These are phyloP conservation scores for Apteryx owenii DNA, from an alignment of 2,113 vertebrate genomes.

Conservation along the genomic window DNA sequence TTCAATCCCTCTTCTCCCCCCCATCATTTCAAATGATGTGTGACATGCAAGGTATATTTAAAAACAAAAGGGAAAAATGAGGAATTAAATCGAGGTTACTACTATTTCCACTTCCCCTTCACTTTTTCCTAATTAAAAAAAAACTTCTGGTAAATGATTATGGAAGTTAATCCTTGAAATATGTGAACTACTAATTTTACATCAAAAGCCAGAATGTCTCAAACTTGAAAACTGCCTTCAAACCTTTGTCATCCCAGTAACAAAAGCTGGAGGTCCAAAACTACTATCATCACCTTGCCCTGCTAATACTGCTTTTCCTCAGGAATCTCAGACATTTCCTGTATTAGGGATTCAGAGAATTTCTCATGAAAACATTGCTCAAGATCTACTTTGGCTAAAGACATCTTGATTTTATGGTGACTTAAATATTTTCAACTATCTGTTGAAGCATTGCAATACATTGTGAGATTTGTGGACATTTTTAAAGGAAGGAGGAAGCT, in stretches of 20 bases:
- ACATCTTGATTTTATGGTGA: neutral
- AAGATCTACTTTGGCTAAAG: slow-evolving; percentile 39
- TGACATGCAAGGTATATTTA: neutral
- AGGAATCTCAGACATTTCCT: slow-evolving; percentile 59
- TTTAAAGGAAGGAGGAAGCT: neutral
- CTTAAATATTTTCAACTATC: neutral
- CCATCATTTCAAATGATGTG: neutral
- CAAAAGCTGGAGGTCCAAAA: neutral
- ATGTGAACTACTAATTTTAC: neutral
- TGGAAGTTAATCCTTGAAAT: neutral
- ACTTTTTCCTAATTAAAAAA: neutral
- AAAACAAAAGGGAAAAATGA: neutral
- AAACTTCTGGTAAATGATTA: neutral
- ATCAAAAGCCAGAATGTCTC: neutral
- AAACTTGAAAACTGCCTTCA: neutral
- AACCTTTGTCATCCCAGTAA: neutral
- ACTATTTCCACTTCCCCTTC: neutral
- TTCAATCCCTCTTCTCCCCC: neutral
- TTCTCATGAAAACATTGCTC: slow-evolving; percentile 24
- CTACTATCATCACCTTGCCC: neutral
- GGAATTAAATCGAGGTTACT: neutral
- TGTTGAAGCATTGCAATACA: neutral
- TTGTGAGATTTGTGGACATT: neutral
- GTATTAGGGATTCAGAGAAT: neutral
- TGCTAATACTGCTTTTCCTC: neutral